Percentiles rank a stretch among this genome's conserved stretches.
Conservation (phyloP, 2,113 vertebrate species). For the Bubo blakistoni region DNA sequence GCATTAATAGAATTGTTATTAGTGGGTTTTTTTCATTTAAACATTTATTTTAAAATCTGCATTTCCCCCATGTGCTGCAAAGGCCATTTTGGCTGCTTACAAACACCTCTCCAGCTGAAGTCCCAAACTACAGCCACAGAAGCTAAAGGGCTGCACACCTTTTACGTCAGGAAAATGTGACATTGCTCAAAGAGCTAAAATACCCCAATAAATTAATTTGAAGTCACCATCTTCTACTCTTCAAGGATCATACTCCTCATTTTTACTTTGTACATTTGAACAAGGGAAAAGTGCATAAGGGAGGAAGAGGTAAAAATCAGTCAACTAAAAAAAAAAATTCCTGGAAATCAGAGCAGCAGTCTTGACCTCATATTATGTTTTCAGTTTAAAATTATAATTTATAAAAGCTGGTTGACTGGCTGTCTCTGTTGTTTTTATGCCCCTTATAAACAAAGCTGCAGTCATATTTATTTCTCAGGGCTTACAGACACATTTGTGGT, state of each 20-base stretch:
- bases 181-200: background rate
- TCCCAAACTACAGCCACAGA: background rate
- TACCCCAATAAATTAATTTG: background rate
- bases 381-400: slow-evolving; percentile 43
- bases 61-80: background rate
- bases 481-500: slow-evolving; percentile 49
- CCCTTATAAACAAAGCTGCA: slow-evolving; percentile 57
- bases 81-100: background rate
- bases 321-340: background rate
- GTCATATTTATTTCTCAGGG: slow-evolving; percentile 32
- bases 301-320: background rate
- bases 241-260: background rate
- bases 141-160: background rate
- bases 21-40: background rate
- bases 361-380: slow-evolving; percentile 46
- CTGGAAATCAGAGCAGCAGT: slow-evolving; percentile 40
- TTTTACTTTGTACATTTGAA: background rate
- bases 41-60: slow-evolving; percentile 3
- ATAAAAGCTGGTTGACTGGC: slow-evolving; percentile 43
- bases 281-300: background rate
- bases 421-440: slow-evolving; percentile 40
- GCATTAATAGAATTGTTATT: background rate
- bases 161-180: background rate
- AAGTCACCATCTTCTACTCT: background rate
- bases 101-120: background rate